These are phyloP conservation scores for Nautilus pompilius DNA, from an alignment of 1,140 invertebrate species.

Conservation along the genomic window DNA sequence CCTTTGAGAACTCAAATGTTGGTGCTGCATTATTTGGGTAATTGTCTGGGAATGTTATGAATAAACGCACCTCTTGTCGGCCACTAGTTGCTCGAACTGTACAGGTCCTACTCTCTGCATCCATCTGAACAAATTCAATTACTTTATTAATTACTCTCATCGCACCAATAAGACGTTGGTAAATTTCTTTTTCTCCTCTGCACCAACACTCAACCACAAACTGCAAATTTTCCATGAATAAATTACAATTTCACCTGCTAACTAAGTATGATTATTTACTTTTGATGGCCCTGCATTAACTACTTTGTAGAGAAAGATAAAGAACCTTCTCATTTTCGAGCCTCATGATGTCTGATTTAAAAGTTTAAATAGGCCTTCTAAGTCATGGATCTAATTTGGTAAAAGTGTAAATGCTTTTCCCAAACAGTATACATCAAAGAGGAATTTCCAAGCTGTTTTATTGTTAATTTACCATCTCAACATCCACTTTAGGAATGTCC, in stretches of 20 bases:
- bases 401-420: too few relatives aligned
- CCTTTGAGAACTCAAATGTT: slow-evolving; percentile 67
- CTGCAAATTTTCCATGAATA: too few relatives aligned
- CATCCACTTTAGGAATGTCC: slow-evolving; percentile 80
- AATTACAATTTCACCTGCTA: background rate
- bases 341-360: too few relatives aligned
- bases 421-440: too few relatives aligned
- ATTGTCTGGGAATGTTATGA: slow-evolving; percentile 74
- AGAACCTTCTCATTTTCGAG: too few relatives aligned
- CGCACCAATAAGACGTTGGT: too few relatives aligned
- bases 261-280: background rate
- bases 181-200: too few relatives aligned
- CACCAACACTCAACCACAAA: too few relatives aligned
- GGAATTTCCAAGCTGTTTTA: background rate
- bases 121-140: too few relatives aligned
- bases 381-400: too few relatives aligned
- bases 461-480: slow-evolving; percentile 58
- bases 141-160: too few relatives aligned
- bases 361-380: too few relatives aligned
- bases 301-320: background rate
- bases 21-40: slow-evolving; percentile 75
- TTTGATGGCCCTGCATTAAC: background rate
- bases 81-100: slow-evolving; percentile 72
- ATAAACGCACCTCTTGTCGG: slow-evolving; percentile 71
- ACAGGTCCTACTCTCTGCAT: slow-evolving; percentile 71